Evolutionary conservation across 2,888 invertebrate genomes (phyloP), one percentile per base, ranked within the genome.

Genomic region (Mesorhabditis spiculigera): DNA sequence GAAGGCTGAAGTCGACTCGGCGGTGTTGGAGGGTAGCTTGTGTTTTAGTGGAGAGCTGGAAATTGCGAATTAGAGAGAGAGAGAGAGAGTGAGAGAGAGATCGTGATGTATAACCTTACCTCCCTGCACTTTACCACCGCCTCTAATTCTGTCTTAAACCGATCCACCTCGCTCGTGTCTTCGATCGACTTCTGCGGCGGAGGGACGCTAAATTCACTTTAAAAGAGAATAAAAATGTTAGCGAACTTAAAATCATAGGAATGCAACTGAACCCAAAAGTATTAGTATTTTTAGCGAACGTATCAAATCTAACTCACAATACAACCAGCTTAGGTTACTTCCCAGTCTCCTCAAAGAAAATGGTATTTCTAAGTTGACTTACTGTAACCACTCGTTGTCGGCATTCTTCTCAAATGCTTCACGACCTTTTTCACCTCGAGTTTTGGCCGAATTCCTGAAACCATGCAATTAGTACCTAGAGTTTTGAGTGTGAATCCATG

Each of bases 331-430:
- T 28, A 28, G 28, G 28, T 28, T 28, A 28, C 28, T 28, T 28
- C 28, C 28, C 28, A 28, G 28, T 3, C 28, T 28, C 28, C 28
- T 28, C 28, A 50, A 50, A 50, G 8, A n/a, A 50, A 50, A 13
- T n/a, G 58, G 3, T 50, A 50, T 50, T 50, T 50, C 8, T 1
- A 13, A n/a, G 3, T 50, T 50, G 1, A n/a, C 8, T 50, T 50
- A 50, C 58, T 50, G 58, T 50, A 50, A 3, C 58, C 58, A 50
- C n/a, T 50, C 58, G n/a, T 50, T 50, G 58, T n/a, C n/a, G 58
- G 58, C 58, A n/a, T 50, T 50, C n/a, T 50, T 10, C 3, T 50
- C 58, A n/a, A 50, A 50, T 50, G 58, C 58, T 1, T 50, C 58
- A 2, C 58, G 58, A 1, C 58, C 58, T n/a, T 50, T 50, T 10